Evolutionary conservation across 2,888 invertebrate species (phyloP).

Genomic region (Sinohyriopsis cumingii): DNA sequence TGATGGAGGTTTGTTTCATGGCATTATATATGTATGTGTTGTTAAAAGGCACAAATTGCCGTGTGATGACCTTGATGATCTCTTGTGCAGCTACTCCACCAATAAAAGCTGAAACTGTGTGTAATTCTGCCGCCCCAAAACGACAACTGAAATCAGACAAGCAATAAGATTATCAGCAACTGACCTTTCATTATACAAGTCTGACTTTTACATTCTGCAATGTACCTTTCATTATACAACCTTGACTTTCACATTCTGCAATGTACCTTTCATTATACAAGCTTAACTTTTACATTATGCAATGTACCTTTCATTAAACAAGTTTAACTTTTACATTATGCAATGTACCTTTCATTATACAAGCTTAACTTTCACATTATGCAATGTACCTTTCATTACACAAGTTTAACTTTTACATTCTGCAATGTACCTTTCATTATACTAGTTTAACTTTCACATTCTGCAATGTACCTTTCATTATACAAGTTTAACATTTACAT

Average conservation of each 20-base stretch:
- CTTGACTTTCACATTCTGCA: too few species aligned
- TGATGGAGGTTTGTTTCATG: conserved; percentile 83
- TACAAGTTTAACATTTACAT: background rate
- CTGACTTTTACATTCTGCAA: too few species aligned
- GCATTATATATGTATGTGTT: conserved; percentile 97
- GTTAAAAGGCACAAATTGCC: conserved; percentile 95
- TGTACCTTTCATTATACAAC: too few species aligned
- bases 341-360: too few species aligned
- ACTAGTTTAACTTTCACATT: too few species aligned
- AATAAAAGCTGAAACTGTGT: conserved; percentile 92
- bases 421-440: too few species aligned
- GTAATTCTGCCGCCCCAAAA: conserved; percentile 95
- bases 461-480: background rate
- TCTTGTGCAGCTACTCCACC: conserved; percentile 97
- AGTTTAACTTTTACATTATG: too few species aligned
- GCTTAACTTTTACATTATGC: too few species aligned
- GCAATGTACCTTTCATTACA: background rate
- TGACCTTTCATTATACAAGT: background rate
- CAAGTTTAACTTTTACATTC: too few species aligned
- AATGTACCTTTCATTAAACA: background rate
- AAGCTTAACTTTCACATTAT: too few species aligned
- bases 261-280: background rate
- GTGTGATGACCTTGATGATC: conserved; percentile 93
- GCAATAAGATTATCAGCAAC: background rate
- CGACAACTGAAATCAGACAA: conserved; percentile 73